Evolutionary conservation across 2,113 vertebrate species (phyloP).

Genomic region (Anolis sagrei): DNA sequence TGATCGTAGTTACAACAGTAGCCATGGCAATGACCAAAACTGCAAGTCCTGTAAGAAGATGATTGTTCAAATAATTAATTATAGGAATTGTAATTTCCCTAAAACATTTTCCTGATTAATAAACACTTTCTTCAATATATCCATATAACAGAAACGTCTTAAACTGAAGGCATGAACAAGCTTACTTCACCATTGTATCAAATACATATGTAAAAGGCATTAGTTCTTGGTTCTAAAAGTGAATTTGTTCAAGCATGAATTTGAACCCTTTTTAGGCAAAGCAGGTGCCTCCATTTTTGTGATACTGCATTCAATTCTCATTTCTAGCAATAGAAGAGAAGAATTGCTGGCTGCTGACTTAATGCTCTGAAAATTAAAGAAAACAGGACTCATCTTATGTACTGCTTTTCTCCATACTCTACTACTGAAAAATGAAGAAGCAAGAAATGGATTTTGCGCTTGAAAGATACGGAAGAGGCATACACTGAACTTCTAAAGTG

Average conservation of each 20-base stretch:
- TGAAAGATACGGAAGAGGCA: background rate
- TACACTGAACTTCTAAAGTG: background rate
- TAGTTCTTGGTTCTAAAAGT: background rate
- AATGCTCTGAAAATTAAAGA: background rate
- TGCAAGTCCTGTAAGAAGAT: constrained; percentile 76
- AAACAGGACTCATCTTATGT: background rate
- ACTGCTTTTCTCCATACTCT: background rate
- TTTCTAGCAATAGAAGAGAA: background rate
- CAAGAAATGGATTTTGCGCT: background rate
- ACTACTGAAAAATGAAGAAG: background rate
- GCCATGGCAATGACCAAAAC: constrained; percentile 92
- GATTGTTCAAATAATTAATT: background rate
- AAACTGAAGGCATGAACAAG: background rate
- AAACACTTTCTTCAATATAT: background rate
- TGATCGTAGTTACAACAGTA: constrained; percentile 96
- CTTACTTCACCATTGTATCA: background rate
- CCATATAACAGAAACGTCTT: background rate
- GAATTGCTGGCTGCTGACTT: background rate
- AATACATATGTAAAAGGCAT: background rate
- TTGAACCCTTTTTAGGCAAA: background rate
- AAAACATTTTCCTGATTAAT: background rate
- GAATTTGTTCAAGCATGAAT: background rate
- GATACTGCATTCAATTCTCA: background rate
- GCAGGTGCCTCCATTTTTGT: background rate
- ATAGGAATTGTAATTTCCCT: constrained; percentile 12